These are phyloP conservation scores for Ariolimax columbianus DNA, from an alignment of 2,888 invertebrate genomes.

Conservation along the genomic window DNA sequence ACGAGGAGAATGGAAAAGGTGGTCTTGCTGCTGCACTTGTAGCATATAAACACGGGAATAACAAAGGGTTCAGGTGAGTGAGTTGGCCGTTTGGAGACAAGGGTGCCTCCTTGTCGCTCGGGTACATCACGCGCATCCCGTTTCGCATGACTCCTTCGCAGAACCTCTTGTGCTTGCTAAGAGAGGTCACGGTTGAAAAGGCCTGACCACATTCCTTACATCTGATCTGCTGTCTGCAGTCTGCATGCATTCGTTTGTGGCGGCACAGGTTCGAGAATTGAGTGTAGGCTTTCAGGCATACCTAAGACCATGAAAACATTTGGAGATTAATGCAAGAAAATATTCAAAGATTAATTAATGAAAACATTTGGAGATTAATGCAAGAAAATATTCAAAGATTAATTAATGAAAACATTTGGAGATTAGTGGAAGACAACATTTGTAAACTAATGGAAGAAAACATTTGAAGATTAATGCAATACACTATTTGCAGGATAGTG, in stretches of 20 bases:
- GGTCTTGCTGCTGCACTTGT: conserved; percentile 48
- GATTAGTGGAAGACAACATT: too few relatives aligned
- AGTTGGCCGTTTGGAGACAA: conserved; percentile 47
- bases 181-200: conserved; percentile 92
- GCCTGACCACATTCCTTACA: conserved; percentile 96
- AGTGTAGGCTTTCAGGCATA: conserved; percentile 96
- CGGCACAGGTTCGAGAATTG: conserved; percentile 99
- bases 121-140: conserved; percentile 65
- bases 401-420: too few relatives aligned
- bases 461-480: too few relatives aligned
- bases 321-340: too few relatives aligned
- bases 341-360: too few relatives aligned
- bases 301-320: too few relatives aligned
- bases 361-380: too few relatives aligned
- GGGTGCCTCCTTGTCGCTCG: conserved; percentile 55
- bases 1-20: conserved; percentile 51
- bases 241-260: conserved; percentile 99
- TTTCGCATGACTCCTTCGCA: conserved; percentile 86
- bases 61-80: conserved; percentile 46
- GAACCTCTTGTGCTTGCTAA: conserved; percentile 91
- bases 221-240: conserved; percentile 93
- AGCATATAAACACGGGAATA: conserved; percentile 36
- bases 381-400: too few relatives aligned
- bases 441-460: too few relatives aligned
- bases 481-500: too few relatives aligned